phyloP scores from a whole-genome alignment of 2,888 invertebrate species.

The Lycophotia porphyrea region DNA sequence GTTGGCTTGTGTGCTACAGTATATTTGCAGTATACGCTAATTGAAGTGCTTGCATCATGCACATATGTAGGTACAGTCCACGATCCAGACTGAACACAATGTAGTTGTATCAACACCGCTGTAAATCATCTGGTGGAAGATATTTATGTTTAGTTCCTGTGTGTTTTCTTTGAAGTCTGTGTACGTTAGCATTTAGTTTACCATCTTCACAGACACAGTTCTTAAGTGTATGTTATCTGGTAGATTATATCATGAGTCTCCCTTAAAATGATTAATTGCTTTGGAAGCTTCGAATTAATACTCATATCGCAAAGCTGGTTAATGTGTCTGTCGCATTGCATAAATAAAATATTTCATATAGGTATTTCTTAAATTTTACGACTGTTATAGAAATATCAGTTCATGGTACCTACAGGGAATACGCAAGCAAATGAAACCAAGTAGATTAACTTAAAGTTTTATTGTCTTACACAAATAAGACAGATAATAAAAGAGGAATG shows the following conservation, averaged over 20 bases:
- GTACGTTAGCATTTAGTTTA: constrained; percentile 11
- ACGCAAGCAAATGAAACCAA: constrained; percentile 81
- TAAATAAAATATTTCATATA: constrained; percentile 9
- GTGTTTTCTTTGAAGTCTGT: constrained; percentile 29
- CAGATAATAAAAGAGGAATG: constrained; percentile 84
- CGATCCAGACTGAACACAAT: constrained; percentile 35
- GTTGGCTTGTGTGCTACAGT: constrained; percentile 19
- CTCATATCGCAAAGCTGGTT: constrained; percentile 65
- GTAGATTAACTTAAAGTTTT: constrained; percentile 83
- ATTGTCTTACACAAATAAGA: constrained; percentile 85
- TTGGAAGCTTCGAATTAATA: constrained; percentile 13
- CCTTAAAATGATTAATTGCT: background rate
- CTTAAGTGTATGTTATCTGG: constrained; percentile 6
- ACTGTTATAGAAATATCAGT: background rate
- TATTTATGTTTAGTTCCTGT: constrained; percentile 39
- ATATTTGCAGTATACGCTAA: constrained; percentile 39
- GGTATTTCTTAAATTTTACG: constrained; percentile 2
- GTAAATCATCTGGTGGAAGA: constrained; percentile 24
- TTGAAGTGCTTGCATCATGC: constrained; percentile 23
- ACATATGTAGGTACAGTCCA: background rate
- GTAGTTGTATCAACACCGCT: constrained; percentile 31
- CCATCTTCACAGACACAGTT: constrained; percentile 7
- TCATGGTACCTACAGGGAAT: constrained; percentile 20
- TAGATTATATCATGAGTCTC: background rate
- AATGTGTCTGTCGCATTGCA: constrained; percentile 66